Conservation (phyloP, 2,888 invertebrate genomes). For the Helleia helle region DNA sequence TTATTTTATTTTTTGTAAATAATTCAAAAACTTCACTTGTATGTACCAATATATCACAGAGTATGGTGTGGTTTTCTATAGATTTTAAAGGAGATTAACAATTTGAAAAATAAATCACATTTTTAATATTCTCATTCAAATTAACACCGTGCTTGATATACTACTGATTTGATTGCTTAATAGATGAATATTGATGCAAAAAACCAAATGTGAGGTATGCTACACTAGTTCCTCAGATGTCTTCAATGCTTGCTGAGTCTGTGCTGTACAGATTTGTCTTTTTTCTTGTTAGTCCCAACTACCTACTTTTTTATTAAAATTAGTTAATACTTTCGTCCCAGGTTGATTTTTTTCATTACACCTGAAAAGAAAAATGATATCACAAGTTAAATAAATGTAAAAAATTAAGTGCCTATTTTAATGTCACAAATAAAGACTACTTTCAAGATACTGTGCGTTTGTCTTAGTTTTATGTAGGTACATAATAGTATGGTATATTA, state of each 20-base stretch:
- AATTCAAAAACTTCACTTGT: conserved; percentile 48
- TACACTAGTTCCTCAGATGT: conserved; percentile 84
- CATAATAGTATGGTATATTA: too few relatives aligned
- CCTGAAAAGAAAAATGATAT: conserved; percentile 3
- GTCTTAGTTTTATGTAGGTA: too few relatives aligned
- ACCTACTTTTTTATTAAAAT: conserved; percentile 23
- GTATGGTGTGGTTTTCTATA: conserved; percentile 49
- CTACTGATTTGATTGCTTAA: conserved; percentile 12
- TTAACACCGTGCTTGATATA: conserved; percentile 14
- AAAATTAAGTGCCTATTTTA: too few relatives aligned
- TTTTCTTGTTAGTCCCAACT: conserved; percentile 43
- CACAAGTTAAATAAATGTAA: too few relatives aligned
- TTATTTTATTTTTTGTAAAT: conserved; percentile 60
- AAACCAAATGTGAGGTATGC: conserved; percentile 48
- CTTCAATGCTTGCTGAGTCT: conserved; percentile 92
- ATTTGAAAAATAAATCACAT: conserved; percentile 61
- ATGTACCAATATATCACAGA: conserved; percentile 66
- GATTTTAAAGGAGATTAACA: conserved; percentile 38
- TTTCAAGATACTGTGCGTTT: too few relatives aligned
- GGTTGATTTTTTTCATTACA: conserved; percentile 10
- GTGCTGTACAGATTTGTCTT: conserved; percentile 40
- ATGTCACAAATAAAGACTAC: too few relatives aligned
- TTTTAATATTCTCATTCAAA: conserved; percentile 45
- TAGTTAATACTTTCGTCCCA: conserved; percentile 15
- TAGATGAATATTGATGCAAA: conserved; percentile 30